Evolutionary conservation across 2,113 vertebrate species (phyloP).

Genomic region (Podarcis cretensis): DNA sequence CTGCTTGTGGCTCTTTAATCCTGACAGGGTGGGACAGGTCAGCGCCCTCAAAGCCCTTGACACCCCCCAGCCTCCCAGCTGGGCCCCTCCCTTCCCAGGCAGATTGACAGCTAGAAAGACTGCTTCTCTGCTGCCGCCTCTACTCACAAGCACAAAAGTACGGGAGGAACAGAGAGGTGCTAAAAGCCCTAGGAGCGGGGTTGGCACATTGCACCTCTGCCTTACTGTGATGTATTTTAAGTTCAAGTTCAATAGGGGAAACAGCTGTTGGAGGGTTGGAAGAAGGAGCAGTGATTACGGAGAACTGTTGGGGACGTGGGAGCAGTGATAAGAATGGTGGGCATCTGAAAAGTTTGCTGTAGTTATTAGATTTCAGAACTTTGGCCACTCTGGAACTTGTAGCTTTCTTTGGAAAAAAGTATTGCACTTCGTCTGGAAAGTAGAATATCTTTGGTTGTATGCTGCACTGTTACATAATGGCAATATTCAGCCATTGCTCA

Average conservation of each 20-base stretch:
- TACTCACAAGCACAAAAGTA: too few relatives aligned
- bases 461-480: not conserved
- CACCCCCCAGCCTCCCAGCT: too few relatives aligned
- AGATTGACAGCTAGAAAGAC: too few relatives aligned
- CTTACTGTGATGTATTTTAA: not conserved
- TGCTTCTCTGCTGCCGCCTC: too few relatives aligned
- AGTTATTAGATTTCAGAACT: not conserved
- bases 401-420: not conserved
- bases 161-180: not conserved
- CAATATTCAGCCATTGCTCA: not conserved
- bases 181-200: not conserved
- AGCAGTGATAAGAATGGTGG: not conserved
- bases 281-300: not conserved
- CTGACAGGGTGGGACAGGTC: too few relatives aligned
- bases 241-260: not conserved
- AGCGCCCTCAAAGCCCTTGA: too few relatives aligned
- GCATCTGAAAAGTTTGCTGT: not conserved
- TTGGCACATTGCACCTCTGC: not conserved
- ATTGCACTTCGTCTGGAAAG: not conserved
- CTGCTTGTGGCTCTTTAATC: too few relatives aligned
- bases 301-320: not conserved
- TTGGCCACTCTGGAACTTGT: not conserved
- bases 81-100: too few relatives aligned
- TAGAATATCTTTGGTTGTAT: not conserved
- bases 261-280: not conserved